A percentile compares a stretch with the other conserved stretches of the same genome.
Conservation (phyloP, 2,888 invertebrate species). For the Atethmia centrago region DNA sequence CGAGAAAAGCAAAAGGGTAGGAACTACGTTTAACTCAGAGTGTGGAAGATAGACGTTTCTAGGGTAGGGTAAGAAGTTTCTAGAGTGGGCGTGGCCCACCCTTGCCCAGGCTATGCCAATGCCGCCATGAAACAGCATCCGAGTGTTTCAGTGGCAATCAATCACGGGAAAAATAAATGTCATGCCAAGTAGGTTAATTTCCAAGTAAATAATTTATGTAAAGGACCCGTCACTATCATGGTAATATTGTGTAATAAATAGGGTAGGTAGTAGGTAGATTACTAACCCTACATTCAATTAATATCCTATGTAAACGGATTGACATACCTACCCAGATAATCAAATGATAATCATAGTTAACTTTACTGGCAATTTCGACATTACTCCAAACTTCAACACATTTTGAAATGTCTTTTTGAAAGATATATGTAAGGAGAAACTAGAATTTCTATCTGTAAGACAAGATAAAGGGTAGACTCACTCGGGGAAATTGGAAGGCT, state of each 20-base stretch:
- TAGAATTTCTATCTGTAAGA: neutral
- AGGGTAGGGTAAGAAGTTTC: too few species aligned
- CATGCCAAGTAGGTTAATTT: constrained; percentile 12
- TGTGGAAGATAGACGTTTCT: too few species aligned
- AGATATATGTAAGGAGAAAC: too few species aligned
- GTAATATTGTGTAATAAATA: neutral
- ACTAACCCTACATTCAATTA: too few species aligned
- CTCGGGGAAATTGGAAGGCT: neutral
- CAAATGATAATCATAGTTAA: neutral
- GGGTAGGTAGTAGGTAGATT: neutral
- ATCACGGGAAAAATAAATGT: constrained; percentile 21
- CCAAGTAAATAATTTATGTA: constrained; percentile 1
- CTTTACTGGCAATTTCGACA: neutral
- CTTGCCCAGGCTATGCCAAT: too few species aligned
- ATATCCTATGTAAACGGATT: neutral
- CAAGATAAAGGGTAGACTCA: neutral
- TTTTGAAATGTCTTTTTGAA: neutral
- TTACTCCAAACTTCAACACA: neutral
- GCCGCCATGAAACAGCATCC: constrained; percentile 7
- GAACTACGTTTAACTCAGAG: too few species aligned
- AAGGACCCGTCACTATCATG: neutral
- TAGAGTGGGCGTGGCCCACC: too few species aligned
- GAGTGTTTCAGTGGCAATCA: constrained; percentile 5
- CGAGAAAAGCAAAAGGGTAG: too few species aligned
- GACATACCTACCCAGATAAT: neutral